Evolutionary conservation across 2,113 vertebrate species (phyloP), one percentile per base, ranked within the genome.

Genomic region (Morone chrysops): DNA sequence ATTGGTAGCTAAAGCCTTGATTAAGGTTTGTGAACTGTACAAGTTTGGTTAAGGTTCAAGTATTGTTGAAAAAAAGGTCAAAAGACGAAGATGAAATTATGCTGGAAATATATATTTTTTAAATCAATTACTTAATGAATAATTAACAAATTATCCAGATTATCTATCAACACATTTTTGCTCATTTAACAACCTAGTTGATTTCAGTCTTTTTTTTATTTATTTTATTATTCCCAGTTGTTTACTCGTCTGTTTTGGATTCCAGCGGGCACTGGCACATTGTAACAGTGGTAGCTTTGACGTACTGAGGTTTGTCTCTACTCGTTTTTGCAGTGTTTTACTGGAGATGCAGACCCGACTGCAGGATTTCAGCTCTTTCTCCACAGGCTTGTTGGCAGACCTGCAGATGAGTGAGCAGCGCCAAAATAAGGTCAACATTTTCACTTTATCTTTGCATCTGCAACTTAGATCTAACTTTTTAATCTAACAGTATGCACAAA

Each of bases 281-380:
- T 47, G 18, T 5, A 61, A 36, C n/a, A 5, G 50, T 7, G 31
- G 8, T 5, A 20, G 54, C 3, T 60, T 51, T 80, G 60, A 65
- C 5, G 66, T 8, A 51, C 8, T 48, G 2, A 78, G 25, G 13
- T 78, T 36, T 81, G 36, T 38, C 50, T 51, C 12, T 67, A 1
- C 11, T 90, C 2, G 22, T 81, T 20, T 90, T 78, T 69, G 2
- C 70, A 99, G 98, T 84, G 78, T 90, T 40, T 88, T 96, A 0
- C 89, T 92, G 9, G 95, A 97, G 63, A 96, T 97, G 48, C 95
- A 96, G 88, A 94, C 92, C 48, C 92, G 95, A 7, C 81, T 99
- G 81, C 96, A 94, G 78, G 94, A 94, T 78, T 90, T 98, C 38
- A 87, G 84, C 86, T 93, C 90, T 71, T 95, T 90, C 60, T 95